Conservation (phyloP, 2,888 invertebrate species). For the Galerucella calmariensis region DNA sequence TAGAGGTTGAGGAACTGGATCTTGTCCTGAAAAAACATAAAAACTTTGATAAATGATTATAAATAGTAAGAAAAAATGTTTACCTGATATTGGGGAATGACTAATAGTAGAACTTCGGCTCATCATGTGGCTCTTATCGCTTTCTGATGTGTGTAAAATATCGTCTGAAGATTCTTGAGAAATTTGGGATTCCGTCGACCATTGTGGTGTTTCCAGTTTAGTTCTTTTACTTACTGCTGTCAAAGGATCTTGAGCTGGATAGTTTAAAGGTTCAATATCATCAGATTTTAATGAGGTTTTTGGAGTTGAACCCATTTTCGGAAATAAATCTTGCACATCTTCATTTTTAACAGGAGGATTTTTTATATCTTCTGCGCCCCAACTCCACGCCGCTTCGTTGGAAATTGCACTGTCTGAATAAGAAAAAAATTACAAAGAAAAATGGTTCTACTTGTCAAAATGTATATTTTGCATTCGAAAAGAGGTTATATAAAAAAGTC, state of each 20-base stretch:
- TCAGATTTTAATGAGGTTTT: conserved; percentile 48
- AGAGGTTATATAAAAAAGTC: too few species aligned
- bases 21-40: conserved; percentile 19
- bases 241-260: conserved; percentile 33
- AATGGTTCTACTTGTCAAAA: background rate
- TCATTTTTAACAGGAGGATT: conserved; percentile 24
- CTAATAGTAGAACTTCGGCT: conserved; percentile 66
- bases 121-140: conserved; percentile 71
- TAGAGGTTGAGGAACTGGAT: conserved; percentile 25
- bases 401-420: conserved; percentile 68
- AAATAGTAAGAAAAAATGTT: background rate
- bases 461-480: too few species aligned
- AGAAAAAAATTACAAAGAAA: background rate
- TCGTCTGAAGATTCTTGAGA: conserved; percentile 76
- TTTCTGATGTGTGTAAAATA: conserved; percentile 71
- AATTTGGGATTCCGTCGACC: conserved; percentile 75
- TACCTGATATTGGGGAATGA: conserved; percentile 58
- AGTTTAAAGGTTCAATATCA: conserved; percentile 58
- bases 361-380: conserved; percentile 68
- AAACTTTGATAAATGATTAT: background rate
- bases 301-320: conserved; percentile 62
- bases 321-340: conserved; percentile 61
- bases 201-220: conserved; percentile 69
- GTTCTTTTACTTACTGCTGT: conserved; percentile 49
- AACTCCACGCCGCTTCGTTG: conserved; percentile 72